A percentile compares a stretch with the other conserved stretches of the same genome.
phyloP scores from a whole-genome alignment of 2,888 invertebrate species.

The Trachelus troglodyta region DNA sequence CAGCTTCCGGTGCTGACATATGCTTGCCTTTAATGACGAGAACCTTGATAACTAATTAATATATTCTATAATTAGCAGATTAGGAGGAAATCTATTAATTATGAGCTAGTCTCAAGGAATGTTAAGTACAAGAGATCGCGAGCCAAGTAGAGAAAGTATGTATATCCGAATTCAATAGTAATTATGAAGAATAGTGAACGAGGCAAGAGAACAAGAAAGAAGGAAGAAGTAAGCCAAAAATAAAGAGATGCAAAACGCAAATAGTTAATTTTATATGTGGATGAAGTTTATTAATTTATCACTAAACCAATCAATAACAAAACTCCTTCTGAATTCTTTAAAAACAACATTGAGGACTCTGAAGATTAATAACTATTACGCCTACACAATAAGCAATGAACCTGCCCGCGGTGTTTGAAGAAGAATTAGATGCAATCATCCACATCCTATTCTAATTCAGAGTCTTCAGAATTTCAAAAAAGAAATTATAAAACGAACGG shows the following conservation, averaged over 20 bases:
- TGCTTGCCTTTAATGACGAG: slow-evolving; percentile 56
- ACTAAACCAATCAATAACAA: background rate
- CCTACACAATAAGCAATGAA: too few species aligned
- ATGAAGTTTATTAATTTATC: background rate
- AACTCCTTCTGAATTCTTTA: background rate
- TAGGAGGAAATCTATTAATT: slow-evolving; percentile 32
- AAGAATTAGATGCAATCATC: background rate
- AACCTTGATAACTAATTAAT: slow-evolving; percentile 35
- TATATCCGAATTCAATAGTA: background rate
- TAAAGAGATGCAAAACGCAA: background rate
- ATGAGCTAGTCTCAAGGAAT: slow-evolving; percentile 57
- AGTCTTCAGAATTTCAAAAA: background rate
- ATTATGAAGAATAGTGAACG: background rate
- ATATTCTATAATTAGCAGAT: slow-evolving; percentile 37
- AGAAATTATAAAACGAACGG: background rate
- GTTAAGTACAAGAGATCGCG: slow-evolving; percentile 58
- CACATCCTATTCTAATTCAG: background rate
- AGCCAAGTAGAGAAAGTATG: slow-evolving; percentile 30
- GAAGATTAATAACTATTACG: too few species aligned
- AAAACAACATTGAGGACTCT: background rate
- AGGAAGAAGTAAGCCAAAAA: background rate
- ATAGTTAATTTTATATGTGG: background rate
- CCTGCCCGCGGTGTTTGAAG: background rate
- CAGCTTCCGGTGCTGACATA: slow-evolving; percentile 31
- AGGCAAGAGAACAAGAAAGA: background rate